Conservation (phyloP, 2,888 invertebrate genomes). For the Acleris laterana region DNA sequence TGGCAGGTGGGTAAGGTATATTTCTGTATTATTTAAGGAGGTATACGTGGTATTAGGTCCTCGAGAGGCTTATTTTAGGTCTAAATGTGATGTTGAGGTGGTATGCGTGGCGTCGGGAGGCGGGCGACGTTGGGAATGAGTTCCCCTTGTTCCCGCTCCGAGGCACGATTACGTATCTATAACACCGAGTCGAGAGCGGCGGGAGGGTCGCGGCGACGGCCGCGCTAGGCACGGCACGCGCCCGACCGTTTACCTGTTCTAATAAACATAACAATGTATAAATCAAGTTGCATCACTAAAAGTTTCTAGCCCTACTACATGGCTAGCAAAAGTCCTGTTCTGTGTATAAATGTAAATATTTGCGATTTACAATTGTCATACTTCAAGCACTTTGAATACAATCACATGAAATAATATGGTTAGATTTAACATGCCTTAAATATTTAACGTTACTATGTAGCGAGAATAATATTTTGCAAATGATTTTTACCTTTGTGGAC, state of each 20-base stretch:
- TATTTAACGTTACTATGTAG: no score
- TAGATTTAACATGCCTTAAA: no score
- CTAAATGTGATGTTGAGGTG: slow-evolving; percentile 15
- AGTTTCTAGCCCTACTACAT: slow-evolving; percentile 13
- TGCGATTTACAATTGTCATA: not conserved
- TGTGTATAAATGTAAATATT: slow-evolving; percentile 26
- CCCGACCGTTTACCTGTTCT: slow-evolving; percentile 47
- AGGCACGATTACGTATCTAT: slow-evolving; percentile 60
- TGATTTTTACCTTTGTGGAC: no score
- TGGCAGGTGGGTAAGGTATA: slow-evolving; percentile 71
- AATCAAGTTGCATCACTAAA: slow-evolving; percentile 9
- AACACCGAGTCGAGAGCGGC: slow-evolving; percentile 60
- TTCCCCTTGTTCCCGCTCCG: slow-evolving; percentile 58
- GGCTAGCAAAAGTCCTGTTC: not conserved
- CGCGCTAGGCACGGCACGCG: slow-evolving; percentile 73
- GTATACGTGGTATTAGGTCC: slow-evolving; percentile 35
- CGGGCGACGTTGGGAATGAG: slow-evolving; percentile 51
- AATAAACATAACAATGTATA: slow-evolving; percentile 26
- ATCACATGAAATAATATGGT: no score
- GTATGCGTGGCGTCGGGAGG: slow-evolving; percentile 46
- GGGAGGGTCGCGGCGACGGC: slow-evolving; percentile 58
- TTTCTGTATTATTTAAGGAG: slow-evolving; percentile 45
- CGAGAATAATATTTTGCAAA: no score
- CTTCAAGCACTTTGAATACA: not conserved
- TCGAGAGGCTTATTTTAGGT: slow-evolving; percentile 30